These are phyloP conservation scores for Ichneumon xanthorius DNA, from an alignment of 2,888 invertebrate genomes.

Conservation along the genomic window DNA sequence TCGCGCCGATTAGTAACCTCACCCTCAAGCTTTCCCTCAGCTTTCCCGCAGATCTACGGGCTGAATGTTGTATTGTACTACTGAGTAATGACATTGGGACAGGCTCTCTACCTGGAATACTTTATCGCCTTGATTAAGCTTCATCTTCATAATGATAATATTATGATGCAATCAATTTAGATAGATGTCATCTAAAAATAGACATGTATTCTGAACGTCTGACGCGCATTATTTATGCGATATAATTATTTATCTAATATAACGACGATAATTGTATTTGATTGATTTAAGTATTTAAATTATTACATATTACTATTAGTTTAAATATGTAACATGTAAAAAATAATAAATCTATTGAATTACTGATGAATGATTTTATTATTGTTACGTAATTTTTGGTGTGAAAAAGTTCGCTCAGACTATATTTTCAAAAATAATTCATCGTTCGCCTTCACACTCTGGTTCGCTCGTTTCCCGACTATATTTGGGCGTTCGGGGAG, in stretches of 20 bases:
- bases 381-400: background rate
- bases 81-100: slow-evolving; percentile 1
- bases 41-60: background rate
- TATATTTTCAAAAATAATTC: background rate
- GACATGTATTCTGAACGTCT: background rate
- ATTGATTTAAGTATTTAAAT: too few relatives aligned
- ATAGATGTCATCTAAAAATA: background rate
- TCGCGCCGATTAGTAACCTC: slow-evolving; percentile 9
- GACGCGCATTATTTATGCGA: background rate
- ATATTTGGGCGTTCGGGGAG: background rate
- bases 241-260: too few relatives aligned
- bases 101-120: background rate
- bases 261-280: too few relatives aligned
- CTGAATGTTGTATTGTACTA: background rate
- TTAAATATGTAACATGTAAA: too few relatives aligned
- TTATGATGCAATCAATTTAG: background rate
- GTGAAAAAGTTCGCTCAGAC: background rate
- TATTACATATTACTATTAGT: too few relatives aligned
- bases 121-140: background rate
- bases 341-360: too few relatives aligned
- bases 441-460: too few relatives aligned
- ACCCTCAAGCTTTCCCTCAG: background rate
- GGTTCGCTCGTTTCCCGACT: background rate
- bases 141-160: background rate
- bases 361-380: background rate